Evolutionary conservation across 2,888 invertebrate species (phyloP).

Genomic region (Caenorhabditis sp.): DNA sequence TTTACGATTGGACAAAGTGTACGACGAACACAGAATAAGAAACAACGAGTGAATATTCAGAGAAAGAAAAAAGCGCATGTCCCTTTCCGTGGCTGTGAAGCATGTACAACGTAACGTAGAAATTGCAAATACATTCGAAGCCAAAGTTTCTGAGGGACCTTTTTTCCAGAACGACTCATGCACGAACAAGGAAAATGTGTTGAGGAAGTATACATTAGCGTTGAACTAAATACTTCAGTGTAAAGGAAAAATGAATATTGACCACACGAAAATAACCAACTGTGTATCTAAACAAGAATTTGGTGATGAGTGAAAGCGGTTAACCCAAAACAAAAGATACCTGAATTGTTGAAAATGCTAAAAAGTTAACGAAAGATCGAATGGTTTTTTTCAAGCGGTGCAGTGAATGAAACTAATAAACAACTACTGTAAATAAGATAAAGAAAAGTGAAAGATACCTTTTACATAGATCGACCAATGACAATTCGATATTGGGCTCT

Average conservation of each 20-base stretch:
- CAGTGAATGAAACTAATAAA: constrained; percentile 3
- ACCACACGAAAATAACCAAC: neutral
- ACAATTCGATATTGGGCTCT: constrained; percentile 46
- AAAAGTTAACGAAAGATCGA: constrained; percentile 13
- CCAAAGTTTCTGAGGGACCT: constrained; percentile 40
- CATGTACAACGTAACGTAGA: constrained; percentile 23
- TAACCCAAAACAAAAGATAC: constrained; percentile 21
- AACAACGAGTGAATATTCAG: constrained; percentile 62
- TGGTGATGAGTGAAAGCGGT: constrained; percentile 7
- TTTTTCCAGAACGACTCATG: constrained; percentile 5
- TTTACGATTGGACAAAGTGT: constrained; percentile 62
- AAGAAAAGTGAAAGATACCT: constrained; percentile 51
- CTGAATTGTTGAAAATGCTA: constrained; percentile 20
- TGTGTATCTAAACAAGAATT: neutral
- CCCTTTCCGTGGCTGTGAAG: neutral
- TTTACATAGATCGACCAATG: constrained; percentile 50
- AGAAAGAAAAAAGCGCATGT: constrained; percentile 44
- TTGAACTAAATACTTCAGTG: neutral
- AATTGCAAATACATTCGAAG: constrained; percentile 38
- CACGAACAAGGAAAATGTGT: neutral
- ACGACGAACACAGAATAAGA: constrained; percentile 64
- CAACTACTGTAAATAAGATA: neutral
- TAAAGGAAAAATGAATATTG: neutral
- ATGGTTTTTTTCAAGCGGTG: constrained; percentile 15
- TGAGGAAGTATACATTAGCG: neutral